Percentiles rank a stretch among this genome's conserved stretches.
phyloP scores from a whole-genome alignment of 2,113 vertebrate species.

The Gallinago undulata region DNA sequence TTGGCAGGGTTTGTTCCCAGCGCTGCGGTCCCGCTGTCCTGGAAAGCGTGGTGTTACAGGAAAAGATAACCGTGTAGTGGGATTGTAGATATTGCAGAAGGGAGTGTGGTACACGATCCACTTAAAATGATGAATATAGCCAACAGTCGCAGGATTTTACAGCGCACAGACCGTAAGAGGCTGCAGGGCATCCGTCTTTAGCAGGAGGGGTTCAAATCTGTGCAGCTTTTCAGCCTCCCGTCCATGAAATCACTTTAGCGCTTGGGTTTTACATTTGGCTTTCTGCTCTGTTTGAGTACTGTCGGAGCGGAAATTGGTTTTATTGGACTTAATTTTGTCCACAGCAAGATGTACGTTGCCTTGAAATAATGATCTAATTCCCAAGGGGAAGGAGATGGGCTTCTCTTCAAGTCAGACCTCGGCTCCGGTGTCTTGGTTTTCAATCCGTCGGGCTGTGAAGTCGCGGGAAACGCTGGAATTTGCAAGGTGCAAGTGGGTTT shows the following conservation, averaged over 20 bases:
- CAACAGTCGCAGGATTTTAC: background rate
- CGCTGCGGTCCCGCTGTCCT: background rate
- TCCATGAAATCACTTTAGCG: constrained; percentile 1
- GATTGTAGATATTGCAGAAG: constrained; percentile 3
- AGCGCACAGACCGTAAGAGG: background rate
- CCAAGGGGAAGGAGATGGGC: background rate
- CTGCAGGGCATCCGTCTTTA: background rate
- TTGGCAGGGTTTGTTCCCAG: background rate
- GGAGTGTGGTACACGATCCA: background rate
- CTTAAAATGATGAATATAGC: background rate
- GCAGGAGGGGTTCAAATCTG: background rate
- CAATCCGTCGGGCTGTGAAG: background rate
- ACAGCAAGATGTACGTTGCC: background rate
- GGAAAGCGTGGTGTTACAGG: background rate
- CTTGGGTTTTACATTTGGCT: constrained; percentile 35
- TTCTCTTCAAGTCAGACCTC: background rate
- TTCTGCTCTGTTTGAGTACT: constrained; percentile 37
- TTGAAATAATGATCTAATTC: constrained; percentile 36
- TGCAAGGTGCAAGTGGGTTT: constrained; percentile 2
- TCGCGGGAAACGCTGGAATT: constrained; percentile 26
- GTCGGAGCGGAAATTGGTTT: constrained; percentile 25
- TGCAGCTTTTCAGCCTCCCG: background rate
- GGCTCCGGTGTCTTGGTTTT: background rate
- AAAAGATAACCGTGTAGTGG: background rate
- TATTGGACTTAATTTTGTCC: constrained; percentile 50